phyloP scores from a whole-genome alignment of 2,888 invertebrate genomes.

The Bellardia pandia region DNA sequence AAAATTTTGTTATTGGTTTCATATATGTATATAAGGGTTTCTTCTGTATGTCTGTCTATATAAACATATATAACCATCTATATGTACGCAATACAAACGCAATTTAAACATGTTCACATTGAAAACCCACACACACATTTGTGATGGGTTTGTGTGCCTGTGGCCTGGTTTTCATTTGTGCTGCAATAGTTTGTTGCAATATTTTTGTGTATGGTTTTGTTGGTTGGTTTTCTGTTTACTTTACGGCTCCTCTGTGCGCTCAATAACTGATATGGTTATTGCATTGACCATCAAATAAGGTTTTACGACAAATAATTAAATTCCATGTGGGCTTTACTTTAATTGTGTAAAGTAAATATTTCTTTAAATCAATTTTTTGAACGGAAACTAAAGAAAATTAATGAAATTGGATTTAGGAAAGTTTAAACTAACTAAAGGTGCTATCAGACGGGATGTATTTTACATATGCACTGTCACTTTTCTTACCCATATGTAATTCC shows the following conservation, averaged over 20 bases:
- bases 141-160: neutral
- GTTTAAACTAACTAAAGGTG: too few species aligned
- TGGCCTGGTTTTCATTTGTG: neutral
- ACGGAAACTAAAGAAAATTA: too few species aligned
- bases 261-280: conserved; percentile 16
- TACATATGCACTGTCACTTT: too few species aligned
- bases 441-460: too few species aligned
- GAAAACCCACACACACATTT: too few species aligned
- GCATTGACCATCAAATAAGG: conserved; percentile 6
- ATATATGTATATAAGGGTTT: neutral
- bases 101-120: too few species aligned
- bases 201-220: conserved; percentile 5
- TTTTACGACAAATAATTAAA: conserved; percentile 28
- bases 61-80: too few species aligned
- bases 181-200: conserved; percentile 1
- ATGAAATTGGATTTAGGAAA: too few species aligned
- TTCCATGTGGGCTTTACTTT: conserved; percentile 2
- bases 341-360: neutral
- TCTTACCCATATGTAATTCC: too few species aligned
- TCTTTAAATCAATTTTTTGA: neutral
- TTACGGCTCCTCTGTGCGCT: conserved; percentile 5
- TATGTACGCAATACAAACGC: too few species aligned
- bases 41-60: neutral
- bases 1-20: too few species aligned
- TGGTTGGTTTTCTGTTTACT: conserved; percentile 16